These are phyloP conservation scores for Meteorus sp. DNA, from an alignment of 1,140 invertebrate species.

Conservation along the genomic window DNA sequence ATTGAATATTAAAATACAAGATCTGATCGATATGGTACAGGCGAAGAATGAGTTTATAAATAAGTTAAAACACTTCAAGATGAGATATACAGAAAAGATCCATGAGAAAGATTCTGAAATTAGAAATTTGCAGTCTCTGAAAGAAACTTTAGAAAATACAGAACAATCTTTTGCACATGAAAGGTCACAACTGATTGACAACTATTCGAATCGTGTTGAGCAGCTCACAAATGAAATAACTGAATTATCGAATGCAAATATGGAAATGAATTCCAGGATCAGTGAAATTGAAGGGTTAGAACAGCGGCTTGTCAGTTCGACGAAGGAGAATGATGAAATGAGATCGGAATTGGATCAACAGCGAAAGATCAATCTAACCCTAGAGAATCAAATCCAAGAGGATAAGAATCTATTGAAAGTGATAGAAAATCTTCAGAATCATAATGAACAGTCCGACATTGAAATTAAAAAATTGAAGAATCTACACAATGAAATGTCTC, in stretches of 20 bases:
- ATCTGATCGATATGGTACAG: conserved; percentile 13
- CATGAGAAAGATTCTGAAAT: conserved; percentile 26
- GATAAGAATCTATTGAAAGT: background rate
- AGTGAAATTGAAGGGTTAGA: background rate
- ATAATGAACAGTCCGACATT: background rate
- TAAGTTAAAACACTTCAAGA: conserved; percentile 34
- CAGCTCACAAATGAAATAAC: too few species aligned
- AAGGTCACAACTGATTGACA: conserved; percentile 28
- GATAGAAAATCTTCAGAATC: background rate
- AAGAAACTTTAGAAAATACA: conserved; percentile 25
- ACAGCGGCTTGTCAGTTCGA: too few species aligned
- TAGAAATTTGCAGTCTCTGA: conserved; percentile 24
- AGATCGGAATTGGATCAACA: too few species aligned
- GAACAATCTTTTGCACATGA: background rate
- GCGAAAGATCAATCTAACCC: too few species aligned
- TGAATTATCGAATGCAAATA: too few species aligned
- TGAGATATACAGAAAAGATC: conserved; percentile 37
- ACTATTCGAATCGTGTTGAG: conserved; percentile 14
- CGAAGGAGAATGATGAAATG: too few species aligned
- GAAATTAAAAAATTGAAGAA: conserved; percentile 38
- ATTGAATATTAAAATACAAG: background rate
- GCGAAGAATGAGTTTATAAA: conserved; percentile 31
- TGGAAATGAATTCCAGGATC: too few species aligned
- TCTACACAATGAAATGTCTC: conserved; percentile 36
- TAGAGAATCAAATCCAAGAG: background rate